Evolutionary conservation across 2,888 invertebrate species (phyloP), one percentile per base, ranked within the genome.

Genomic region (Rhabditoides inermis): DNA sequence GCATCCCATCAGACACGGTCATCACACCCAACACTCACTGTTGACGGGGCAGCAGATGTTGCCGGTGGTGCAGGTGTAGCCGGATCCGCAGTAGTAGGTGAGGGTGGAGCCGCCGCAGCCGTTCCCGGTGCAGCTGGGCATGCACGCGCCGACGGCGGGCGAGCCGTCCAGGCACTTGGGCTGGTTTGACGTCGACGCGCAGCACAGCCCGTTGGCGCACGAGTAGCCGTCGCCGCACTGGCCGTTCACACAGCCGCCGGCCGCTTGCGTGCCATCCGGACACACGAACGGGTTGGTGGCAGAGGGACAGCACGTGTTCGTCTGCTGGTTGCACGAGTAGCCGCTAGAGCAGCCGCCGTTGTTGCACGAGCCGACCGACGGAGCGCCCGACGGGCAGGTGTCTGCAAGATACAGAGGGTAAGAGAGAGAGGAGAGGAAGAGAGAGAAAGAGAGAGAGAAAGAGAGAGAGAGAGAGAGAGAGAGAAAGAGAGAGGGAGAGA

Each of bases 221-320:
- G 68, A 69, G 66, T 75, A 76, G 47, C 76, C 76, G 28, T 63
- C 60, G 41, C 74, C 74, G 60, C 76, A 76, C 32, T 65, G 67
- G 39, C 73, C 72, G 61, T 72, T 73, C 45, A 76, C 74, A 49
- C 76, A 76, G 25, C 69, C 69, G 49, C 76, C 75, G 26, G 72
- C 76, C 7, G 75, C 73, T 52, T 75, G 73, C 18, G 73, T 71
- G 46, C 73, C 72, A 58, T 76, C 76, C n/a, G 73, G 62, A 60
- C 76, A 76, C 27, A 74, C 61, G 63, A 68, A 68, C 40, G 66
- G 66, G 45, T 68, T 69, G 52, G 58, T 61, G 41, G 58, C 36
- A 41, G 58, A 46, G 53, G 60, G 60, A 55, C 69, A 69, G 46
- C 63, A 58, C 45, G 54, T 60, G 58, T 60, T 64, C 49, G 51